Base-by-base conservation (phyloP, 2,888 invertebrate genomes). In the Enoplolaimus lenunculus region DNA sequence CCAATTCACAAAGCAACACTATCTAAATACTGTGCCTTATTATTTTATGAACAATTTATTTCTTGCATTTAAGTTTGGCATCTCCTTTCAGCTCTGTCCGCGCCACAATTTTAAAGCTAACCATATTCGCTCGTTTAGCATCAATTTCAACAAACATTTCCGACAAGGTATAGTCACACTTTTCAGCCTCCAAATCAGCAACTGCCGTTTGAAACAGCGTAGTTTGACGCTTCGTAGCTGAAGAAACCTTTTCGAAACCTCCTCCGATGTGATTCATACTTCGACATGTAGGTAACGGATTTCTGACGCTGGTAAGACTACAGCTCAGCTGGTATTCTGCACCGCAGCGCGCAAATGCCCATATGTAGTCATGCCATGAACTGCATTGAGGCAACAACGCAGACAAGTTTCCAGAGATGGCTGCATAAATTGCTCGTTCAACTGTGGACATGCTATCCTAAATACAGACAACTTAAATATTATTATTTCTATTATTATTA, bases 351-450 rank as follows among this genome's bases (percentile, higher is more conserved):
- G 34, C 84, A 80, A 91, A 88, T 0, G 91, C 90, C 94, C 94
- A 95, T 33, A 94, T 83, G 73, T 88, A 84, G 81, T 95, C 94
- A 77, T 90, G 88, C 93, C 93, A 95, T 33, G 87, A 87, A n/a
- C 84, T 74, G 73, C 90, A 88, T 16, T 88, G 87, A 0, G 88
- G 85, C 59, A 93, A 81, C n/a, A 93, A 81, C 2, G 89, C 87
- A n/a, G 67, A n/a, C 60, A 93, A 82, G 80, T 92, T 88, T 0
- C 94, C 94, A 82, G 91, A 90, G 67, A 92, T 86, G 68, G 88
- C 85, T 1, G 87, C 91, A 72, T 89, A 85, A 26, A 90, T 86
- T 1, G 90, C 90, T 73, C 83, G 80, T 76, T 85, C 85, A 73
- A 60, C n/a, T 3, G 1, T 2, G 26, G 69, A 33, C n/a, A 29